Evolutionary conservation across 2,113 vertebrate species (phyloP).

Genomic region (Junco hyemalis): DNA sequence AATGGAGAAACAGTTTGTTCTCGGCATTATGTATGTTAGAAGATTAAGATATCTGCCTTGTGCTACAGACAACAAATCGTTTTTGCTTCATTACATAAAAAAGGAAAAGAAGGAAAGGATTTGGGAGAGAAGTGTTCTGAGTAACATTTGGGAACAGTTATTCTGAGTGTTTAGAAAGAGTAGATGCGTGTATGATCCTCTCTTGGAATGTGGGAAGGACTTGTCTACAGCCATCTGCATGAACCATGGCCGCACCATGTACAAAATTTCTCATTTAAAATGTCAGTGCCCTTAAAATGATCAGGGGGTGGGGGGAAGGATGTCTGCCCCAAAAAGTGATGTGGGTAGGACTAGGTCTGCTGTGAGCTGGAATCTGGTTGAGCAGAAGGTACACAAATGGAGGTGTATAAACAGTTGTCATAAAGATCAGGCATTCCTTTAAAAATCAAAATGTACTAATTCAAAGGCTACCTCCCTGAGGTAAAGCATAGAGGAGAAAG

Average conservation of each 20-base stretch:
- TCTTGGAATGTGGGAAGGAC: neutral
- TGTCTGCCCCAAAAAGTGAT: neutral
- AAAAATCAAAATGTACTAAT: neutral
- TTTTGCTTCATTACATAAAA: slow-evolving; percentile 16
- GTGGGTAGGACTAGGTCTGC: neutral
- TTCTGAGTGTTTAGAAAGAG: neutral
- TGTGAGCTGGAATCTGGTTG: neutral
- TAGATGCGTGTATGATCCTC: neutral
- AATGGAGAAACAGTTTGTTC: slow-evolving; percentile 66
- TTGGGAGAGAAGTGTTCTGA: slow-evolving; percentile 2
- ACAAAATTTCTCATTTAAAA: neutral
- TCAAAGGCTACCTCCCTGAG: neutral
- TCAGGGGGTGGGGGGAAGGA: neutral
- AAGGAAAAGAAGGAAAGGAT: slow-evolving; percentile 19
- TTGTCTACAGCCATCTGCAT: slow-evolving; percentile 13
- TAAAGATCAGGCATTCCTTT: neutral
- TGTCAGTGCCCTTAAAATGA: neutral
- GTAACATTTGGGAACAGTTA: slow-evolving; percentile 24
- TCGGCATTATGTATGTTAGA: slow-evolving; percentile 40
- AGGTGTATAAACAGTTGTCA: neutral
- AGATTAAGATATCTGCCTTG: slow-evolving; percentile 53
- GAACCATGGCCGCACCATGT: neutral
- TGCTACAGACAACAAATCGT: slow-evolving; percentile 33
- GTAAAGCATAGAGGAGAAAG: neutral
- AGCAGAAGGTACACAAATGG: neutral